A percentile compares a stretch with the other conserved stretches of the same genome.
Conservation (phyloP, 2,888 invertebrate genomes). For the Paralinhomoeus sp. region DNA sequence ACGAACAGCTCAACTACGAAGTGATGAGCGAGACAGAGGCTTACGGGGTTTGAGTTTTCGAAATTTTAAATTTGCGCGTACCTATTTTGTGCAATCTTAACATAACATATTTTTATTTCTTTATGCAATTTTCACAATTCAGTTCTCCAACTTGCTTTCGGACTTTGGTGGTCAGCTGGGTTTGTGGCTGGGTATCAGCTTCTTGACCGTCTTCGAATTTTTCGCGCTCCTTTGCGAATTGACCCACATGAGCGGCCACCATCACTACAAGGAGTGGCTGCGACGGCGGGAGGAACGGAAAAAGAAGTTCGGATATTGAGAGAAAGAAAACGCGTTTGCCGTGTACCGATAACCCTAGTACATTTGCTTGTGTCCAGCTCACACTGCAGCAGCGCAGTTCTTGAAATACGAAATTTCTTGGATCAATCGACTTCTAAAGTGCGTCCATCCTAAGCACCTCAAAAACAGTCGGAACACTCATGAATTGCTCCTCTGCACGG, state of each 20-base stretch:
- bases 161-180: slow-evolving; percentile 19
- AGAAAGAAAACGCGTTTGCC: too few relatives aligned
- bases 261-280: slow-evolving; percentile 6
- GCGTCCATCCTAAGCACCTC: too few relatives aligned
- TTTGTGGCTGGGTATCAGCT: slow-evolving; percentile 8
- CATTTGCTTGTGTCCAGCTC: too few relatives aligned
- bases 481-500: slow-evolving; percentile 5
- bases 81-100: neutral
- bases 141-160: slow-evolving; percentile 21
- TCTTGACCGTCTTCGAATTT: slow-evolving; percentile 20
- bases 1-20: slow-evolving; percentile 5
- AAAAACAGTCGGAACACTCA: too few relatives aligned
- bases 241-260: slow-evolving; percentile 12
- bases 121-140: slow-evolving; percentile 2
- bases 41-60: slow-evolving; percentile 2
- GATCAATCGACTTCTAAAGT: too few relatives aligned
- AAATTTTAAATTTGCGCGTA: too few relatives aligned
- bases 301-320: too few relatives aligned
- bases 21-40: slow-evolving; percentile 2
- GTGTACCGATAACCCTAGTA: too few relatives aligned
- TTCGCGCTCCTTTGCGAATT: slow-evolving; percentile 14
- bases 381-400: too few relatives aligned
- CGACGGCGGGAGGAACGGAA: neutral
- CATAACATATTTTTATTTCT: neutral
- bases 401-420: too few relatives aligned